Conservation (phyloP, 92 coral and sea anemone species). For the Galaxea fascicularis region DNA sequence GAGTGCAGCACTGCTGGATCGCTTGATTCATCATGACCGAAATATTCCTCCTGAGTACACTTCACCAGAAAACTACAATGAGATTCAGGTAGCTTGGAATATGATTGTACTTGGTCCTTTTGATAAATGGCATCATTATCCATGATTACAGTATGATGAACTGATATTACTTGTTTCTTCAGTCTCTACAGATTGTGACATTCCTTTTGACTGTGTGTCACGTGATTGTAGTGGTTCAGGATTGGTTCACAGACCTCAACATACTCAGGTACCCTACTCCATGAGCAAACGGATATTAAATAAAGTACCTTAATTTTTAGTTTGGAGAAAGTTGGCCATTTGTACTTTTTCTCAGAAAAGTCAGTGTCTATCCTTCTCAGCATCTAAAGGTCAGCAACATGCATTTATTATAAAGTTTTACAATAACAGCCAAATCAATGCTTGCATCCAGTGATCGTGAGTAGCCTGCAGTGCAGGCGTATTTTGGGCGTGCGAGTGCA, state of each 20-base stretch:
- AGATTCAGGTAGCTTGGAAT: constrained; percentile 81
- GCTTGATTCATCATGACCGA: constrained; percentile 93
- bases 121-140: neutral
- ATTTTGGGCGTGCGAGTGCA: too few relatives aligned
- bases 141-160: neutral
- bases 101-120: too few relatives aligned
- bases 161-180: constrained; percentile 22
- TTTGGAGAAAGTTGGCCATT: too few relatives aligned
- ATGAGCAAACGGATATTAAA: too few relatives aligned
- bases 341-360: too few relatives aligned
- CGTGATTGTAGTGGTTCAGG: constrained; percentile 92
- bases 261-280: constrained; percentile 75
- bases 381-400: too few relatives aligned
- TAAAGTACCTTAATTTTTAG: too few relatives aligned
- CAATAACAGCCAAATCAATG: too few relatives aligned
- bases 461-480: too few relatives aligned
- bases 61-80: constrained; percentile 96
- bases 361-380: too few relatives aligned
- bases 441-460: too few relatives aligned
- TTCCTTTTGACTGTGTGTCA: constrained; percentile 95
- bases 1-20: constrained; percentile 92
- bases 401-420: too few relatives aligned
- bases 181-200: constrained; percentile 96
- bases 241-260: constrained; percentile 95
- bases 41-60: constrained; percentile 96